Percentiles rank a stretch among this genome's conserved stretches.
These are phyloP conservation scores for Penaeus chinensis DNA, from an alignment of 1,140 invertebrate species.

Conservation along the genomic window DNA sequence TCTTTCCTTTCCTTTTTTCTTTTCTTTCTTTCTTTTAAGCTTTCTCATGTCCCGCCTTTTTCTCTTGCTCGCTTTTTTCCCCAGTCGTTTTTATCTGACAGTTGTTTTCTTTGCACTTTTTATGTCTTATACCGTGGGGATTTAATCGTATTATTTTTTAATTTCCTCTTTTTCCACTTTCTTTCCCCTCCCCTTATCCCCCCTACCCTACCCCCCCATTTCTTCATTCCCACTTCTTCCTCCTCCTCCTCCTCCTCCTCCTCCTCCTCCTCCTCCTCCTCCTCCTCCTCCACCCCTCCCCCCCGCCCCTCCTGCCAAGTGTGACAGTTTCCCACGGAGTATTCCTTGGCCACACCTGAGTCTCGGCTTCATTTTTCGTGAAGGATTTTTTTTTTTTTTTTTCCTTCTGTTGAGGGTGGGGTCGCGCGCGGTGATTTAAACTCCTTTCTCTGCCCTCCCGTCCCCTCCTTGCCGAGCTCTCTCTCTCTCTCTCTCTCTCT, in stretches of 20 bases:
- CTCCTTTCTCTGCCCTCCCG: background rate
- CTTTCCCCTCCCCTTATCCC: no score
- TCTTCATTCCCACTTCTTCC: background rate
- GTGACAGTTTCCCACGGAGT: background rate
- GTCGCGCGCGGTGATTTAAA: background rate
- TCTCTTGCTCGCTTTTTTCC: conserved; percentile 6
- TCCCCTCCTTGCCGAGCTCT: background rate
- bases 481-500: background rate
- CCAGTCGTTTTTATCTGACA: no score
- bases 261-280: background rate
- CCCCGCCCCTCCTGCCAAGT: background rate
- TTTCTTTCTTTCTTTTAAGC: background rate
- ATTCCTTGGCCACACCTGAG: no score
- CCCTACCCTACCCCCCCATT: background rate
- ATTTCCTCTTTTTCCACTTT: no score
- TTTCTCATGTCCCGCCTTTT: conserved; percentile 6
- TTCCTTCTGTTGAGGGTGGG: no score
- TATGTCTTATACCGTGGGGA: no score
- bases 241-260: background rate
- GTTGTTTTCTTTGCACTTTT: no score
- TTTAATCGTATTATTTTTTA: no score
- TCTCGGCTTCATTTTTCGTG: no score
- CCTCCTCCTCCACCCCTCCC: background rate
- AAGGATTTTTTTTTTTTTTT: background rate
- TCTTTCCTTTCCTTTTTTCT: background rate